These are phyloP conservation scores for Rhinoptilus africanus DNA, from an alignment of 2,113 vertebrate genomes.

Conservation along the genomic window DNA sequence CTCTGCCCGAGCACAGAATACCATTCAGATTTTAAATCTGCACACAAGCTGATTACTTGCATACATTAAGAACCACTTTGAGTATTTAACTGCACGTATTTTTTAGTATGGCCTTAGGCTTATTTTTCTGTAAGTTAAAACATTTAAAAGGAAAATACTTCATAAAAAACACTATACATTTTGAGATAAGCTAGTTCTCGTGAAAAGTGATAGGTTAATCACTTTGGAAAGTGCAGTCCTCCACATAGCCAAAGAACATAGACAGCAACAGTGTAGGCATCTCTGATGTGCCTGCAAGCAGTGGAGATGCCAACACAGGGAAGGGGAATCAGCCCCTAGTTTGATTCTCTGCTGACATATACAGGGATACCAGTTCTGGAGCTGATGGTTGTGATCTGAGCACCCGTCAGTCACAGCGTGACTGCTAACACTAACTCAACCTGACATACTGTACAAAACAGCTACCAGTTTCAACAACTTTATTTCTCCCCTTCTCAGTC, in stretches of 20 bases:
- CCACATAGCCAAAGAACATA: background rate
- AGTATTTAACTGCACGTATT: background rate
- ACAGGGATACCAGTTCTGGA: background rate
- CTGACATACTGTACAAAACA: background rate
- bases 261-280: background rate
- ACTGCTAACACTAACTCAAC: background rate
- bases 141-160: conserved; percentile 20
- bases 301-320: background rate
- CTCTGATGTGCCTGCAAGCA: background rate
- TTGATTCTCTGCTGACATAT: background rate
- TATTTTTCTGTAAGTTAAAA: conserved; percentile 4
- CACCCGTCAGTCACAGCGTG: background rate
- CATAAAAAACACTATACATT: background rate
- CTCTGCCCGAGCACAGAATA: background rate
- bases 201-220: background rate
- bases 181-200: background rate
- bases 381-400: background rate
- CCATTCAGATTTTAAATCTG: background rate
- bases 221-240: conserved; percentile 22
- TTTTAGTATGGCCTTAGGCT: conserved; percentile 13
- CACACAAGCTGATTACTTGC: background rate
- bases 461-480: background rate
- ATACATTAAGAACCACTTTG: background rate
- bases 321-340: background rate
- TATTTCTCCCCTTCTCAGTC: background rate